A percentile compares a stretch with the other conserved stretches of the same genome.
These are phyloP conservation scores for Apoderus coryli DNA, from an alignment of 2,888 invertebrate genomes.

Conservation along the genomic window DNA sequence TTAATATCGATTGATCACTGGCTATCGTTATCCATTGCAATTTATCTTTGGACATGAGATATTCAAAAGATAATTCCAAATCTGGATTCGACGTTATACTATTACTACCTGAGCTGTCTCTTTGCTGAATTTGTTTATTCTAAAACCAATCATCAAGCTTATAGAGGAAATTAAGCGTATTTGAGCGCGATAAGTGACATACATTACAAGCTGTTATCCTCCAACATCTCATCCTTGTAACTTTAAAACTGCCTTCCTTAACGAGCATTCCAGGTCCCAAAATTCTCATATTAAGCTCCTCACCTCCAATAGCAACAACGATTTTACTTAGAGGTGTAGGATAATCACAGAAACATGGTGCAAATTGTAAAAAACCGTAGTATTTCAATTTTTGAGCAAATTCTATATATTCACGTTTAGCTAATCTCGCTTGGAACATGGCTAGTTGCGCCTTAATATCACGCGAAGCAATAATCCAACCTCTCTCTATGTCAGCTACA, in stretches of 20 bases:
- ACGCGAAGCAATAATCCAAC: slow-evolving; percentile 66
- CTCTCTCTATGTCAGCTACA: slow-evolving; percentile 70
- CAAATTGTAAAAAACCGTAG: slow-evolving; percentile 80
- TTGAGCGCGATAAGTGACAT: slow-evolving; percentile 25
- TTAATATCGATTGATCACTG: slow-evolving; percentile 85
- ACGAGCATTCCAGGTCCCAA: slow-evolving; percentile 42
- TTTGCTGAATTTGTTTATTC: slow-evolving; percentile 20
- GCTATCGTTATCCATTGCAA: slow-evolving; percentile 87
- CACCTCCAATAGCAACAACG: slow-evolving; percentile 70
- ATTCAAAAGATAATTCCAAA: slow-evolving; percentile 87
- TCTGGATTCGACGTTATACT: slow-evolving; percentile 30
- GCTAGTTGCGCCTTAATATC: slow-evolving; percentile 51
- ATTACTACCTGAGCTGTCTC: slow-evolving; percentile 24
- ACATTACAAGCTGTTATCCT: slow-evolving; percentile 79
- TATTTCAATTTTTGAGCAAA: slow-evolving; percentile 69
- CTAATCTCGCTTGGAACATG: slow-evolving; percentile 57
- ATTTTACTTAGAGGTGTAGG: slow-evolving; percentile 52
- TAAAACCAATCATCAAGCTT: no score
- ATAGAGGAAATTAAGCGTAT: slow-evolving; percentile 2
- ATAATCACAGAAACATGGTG: slow-evolving; percentile 61
- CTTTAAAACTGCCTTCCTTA: slow-evolving; percentile 80
- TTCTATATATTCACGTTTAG: slow-evolving; percentile 81
- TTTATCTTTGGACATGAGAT: slow-evolving; percentile 80
- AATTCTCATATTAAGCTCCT: slow-evolving; percentile 63
- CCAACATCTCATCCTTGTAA: slow-evolving; percentile 96